Percentiles rank a stretch among this genome's conserved stretches.
Evolutionary conservation across 2,888 invertebrate species (phyloP).

Genomic region (Entomobrya multifasciata): DNA sequence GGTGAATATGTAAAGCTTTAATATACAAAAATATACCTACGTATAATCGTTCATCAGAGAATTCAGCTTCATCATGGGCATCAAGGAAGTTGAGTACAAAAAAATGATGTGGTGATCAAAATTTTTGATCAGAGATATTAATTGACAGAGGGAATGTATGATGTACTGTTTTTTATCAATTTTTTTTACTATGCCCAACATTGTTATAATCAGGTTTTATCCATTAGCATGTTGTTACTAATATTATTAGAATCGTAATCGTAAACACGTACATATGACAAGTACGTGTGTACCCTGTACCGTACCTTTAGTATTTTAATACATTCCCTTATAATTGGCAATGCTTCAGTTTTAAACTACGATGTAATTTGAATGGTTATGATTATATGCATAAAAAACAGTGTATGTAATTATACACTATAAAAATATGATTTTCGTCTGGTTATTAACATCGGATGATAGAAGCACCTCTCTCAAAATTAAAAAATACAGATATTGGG

Average conservation of each 20-base stretch:
- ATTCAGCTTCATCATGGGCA: conserved; percentile 31
- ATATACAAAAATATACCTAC: too few relatives aligned
- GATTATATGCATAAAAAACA: neutral
- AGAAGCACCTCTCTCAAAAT: neutral
- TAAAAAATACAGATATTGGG: neutral
- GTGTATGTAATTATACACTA: neutral
- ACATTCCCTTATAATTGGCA: too few relatives aligned
- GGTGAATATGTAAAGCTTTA: too few relatives aligned
- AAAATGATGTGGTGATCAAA: conserved; percentile 43
- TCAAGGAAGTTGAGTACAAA: conserved; percentile 56
- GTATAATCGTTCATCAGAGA: too few relatives aligned
- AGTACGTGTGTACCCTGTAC: neutral
- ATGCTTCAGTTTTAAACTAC: conserved; percentile 25
- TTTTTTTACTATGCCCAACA: neutral
- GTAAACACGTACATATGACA: neutral
- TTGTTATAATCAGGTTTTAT: neutral
- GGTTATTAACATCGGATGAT: too few relatives aligned
- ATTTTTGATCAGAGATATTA: conserved; percentile 44
- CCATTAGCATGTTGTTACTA: conserved; percentile 7
- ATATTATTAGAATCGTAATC: neutral
- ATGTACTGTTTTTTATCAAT: too few relatives aligned
- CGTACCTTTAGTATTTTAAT: too few relatives aligned
- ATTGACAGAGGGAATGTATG: conserved; percentile 35
- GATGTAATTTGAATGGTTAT: conserved; percentile 17
- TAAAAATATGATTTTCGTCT: neutral